Base-by-base conservation (phyloP, 30 jellyfish, hydroid and myxozoan genomes). In the Cassiopea andromeda region DNA sequence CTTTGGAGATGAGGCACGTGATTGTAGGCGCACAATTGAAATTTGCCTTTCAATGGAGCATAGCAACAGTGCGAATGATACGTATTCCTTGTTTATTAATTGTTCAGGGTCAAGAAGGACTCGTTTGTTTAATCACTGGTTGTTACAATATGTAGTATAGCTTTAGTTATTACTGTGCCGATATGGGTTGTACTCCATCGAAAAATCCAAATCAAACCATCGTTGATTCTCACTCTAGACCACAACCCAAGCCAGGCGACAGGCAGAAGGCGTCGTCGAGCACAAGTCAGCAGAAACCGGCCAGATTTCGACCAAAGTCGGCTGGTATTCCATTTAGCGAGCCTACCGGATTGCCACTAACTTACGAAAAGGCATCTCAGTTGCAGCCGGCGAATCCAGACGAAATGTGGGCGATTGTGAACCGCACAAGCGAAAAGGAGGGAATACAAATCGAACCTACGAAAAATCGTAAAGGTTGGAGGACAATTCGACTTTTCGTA, bases 391-490 rank as follows among this genome's bases (percentile, higher is more conserved):
- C 88, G 50, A 58, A 87, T 19, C 98, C 99, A 3, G 97, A 89
- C 59, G 99, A 92, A 67, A 96, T 96, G 99, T 96, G 99, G 99
- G 97, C 97, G 0, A 92, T 96, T 17, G 99, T 96, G 7, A 90
- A 88, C 69, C 90, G 96, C 2, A 77, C 97, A 59, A 75, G 97
- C 67, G 97, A 87, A 38, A 68, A 71, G 27, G 92, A 84, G 7
- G 84, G 83, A 27, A 82, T 96, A 43, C 93, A 92, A n/a, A 81
- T 96, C 48, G 92, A 96, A 77, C 99, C 99, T 15, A 76, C 97
- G 85, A 89, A 82, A 92, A 88, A 97, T 90, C 98, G 99, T 13
- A 96, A 96, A 81, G 98, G 99, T 1, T 96, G 99, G 99, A 96
- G 97, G 72, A 96, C 99, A 43, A 92, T 96, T 49, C 92, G 99